These are phyloP conservation scores for Thumatha senex DNA, from an alignment of 2,888 invertebrate species.

Conservation along the genomic window DNA sequence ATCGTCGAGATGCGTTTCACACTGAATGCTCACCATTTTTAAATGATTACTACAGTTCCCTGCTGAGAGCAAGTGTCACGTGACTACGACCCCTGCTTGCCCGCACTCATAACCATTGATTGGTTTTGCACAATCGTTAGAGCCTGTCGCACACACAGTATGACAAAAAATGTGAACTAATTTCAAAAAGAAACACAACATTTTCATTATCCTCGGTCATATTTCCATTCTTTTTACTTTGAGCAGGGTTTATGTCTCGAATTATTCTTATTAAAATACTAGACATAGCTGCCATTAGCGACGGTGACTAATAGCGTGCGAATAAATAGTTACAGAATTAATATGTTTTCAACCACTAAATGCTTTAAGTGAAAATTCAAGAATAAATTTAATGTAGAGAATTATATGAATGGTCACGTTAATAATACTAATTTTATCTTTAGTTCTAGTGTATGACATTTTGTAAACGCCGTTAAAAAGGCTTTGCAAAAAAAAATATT, in stretches of 20 bases:
- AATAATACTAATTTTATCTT: too few relatives aligned
- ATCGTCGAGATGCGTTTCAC: slow-evolving; percentile 74
- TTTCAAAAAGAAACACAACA: slow-evolving; percentile 72
- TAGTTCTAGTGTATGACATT: too few relatives aligned
- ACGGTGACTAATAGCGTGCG: slow-evolving; percentile 21
- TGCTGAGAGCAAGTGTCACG: slow-evolving; percentile 14
- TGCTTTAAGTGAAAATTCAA: slow-evolving; percentile 3
- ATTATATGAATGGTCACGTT: too few relatives aligned
- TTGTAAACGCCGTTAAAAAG: too few relatives aligned
- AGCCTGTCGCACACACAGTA: slow-evolving; percentile 60
- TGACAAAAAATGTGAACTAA: slow-evolving; percentile 69
- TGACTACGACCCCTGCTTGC: slow-evolving; percentile 30
- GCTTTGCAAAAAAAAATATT: too few relatives aligned
- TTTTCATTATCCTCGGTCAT: slow-evolving; percentile 62
- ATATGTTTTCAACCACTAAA: slow-evolving; percentile 15
- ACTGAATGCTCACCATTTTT: slow-evolving; percentile 69
- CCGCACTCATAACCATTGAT: slow-evolving; percentile 70
- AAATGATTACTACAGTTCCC: slow-evolving; percentile 63
- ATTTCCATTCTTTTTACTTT: slow-evolving; percentile 42
- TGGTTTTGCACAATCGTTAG: slow-evolving; percentile 64
- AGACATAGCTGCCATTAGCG: slow-evolving; percentile 23
- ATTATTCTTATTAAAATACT: slow-evolving; percentile 43
- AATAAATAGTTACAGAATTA: slow-evolving; percentile 18
- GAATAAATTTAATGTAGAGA: slow-evolving; percentile 7
- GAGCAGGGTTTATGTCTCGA: slow-evolving; percentile 37